Conservation (phyloP, 1,140 invertebrate genomes). For the Vanessa atalanta region DNA sequence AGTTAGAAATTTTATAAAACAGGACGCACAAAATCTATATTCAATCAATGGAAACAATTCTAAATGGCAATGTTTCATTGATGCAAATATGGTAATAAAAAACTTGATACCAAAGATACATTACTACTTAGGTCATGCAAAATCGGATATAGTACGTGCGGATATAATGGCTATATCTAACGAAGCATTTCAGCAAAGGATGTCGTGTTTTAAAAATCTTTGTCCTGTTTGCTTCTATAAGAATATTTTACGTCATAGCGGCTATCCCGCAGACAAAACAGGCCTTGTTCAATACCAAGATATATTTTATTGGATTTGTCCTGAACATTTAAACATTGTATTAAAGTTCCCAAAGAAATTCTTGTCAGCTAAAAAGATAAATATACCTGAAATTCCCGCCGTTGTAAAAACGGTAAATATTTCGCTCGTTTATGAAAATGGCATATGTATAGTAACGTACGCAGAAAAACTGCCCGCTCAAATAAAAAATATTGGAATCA, state of each 20-base stretch:
- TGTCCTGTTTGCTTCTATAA: conserved; percentile 81
- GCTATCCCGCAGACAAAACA: conserved; percentile 72
- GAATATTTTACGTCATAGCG: conserved; percentile 65
- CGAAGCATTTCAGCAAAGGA: conserved; percentile 75
- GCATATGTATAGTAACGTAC: conserved; percentile 82
- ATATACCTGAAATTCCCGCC: conserved; percentile 78
- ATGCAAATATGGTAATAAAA: conserved; percentile 62
- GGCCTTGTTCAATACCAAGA: conserved; percentile 80
- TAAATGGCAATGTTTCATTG: conserved; percentile 78
- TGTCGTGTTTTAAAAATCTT: conserved; percentile 77
- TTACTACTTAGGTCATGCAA: conserved; percentile 61
- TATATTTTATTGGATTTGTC: conserved; percentile 82
- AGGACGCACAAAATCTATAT: conserved; percentile 79
- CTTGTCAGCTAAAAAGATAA: conserved; percentile 55
- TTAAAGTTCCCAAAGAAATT: conserved; percentile 63
- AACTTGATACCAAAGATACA: conserved; percentile 53
- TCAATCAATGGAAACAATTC: conserved; percentile 65
- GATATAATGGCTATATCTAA: conserved; percentile 75
- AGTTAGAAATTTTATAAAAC: conserved; percentile 76
- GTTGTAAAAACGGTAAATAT: conserved; percentile 63
- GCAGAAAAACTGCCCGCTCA: conserved; percentile 76
- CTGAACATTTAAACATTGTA: conserved; percentile 74
- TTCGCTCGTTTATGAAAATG: conserved; percentile 71
- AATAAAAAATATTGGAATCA: conserved; percentile 67
- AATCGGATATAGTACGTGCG: conserved; percentile 64